A percentile compares a stretch with the other conserved stretches of the same genome.
Conservation (phyloP, 2,113 vertebrate species). For the Semnopithecus entellus region DNA sequence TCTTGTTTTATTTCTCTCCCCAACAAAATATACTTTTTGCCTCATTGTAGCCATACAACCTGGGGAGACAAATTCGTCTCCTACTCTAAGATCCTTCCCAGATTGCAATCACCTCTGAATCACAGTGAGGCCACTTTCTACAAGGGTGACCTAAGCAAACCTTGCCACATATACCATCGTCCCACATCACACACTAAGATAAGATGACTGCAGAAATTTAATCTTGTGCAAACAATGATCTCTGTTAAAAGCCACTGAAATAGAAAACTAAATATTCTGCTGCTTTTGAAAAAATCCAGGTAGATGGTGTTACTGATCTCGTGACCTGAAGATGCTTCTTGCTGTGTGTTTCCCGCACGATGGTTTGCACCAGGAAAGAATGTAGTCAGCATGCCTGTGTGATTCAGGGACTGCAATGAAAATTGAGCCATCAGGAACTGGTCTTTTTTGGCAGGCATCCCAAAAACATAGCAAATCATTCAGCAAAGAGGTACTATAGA, state of each 20-base stretch:
- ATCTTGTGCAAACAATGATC: background rate
- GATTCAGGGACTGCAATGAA: background rate
- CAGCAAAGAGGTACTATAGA: accelerated
- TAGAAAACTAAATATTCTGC: background rate
- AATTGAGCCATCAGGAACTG: background rate
- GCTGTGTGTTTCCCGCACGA: background rate
- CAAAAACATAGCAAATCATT: background rate
- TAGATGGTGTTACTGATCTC: background rate
- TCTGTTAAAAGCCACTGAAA: background rate
- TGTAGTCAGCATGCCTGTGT: background rate
- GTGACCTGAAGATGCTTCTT: background rate
- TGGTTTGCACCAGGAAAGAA: background rate
- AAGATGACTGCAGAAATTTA: background rate
- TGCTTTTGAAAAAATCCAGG: background rate
- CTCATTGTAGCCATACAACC: background rate
- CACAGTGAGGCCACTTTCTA: background rate
- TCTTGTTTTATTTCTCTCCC: background rate
- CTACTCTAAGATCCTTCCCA: background rate
- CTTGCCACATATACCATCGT: background rate
- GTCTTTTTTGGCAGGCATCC: background rate
- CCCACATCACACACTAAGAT: background rate
- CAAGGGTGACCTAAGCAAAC: background rate
- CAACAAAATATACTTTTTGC: background rate
- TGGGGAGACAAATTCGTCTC: background rate
- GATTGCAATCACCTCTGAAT: background rate